Evolutionary conservation across 2,797 vertebrate species (phyloP), one percentile per base, ranked within the genome.

Genomic region (Neolamprologus multifasciatus): DNA sequence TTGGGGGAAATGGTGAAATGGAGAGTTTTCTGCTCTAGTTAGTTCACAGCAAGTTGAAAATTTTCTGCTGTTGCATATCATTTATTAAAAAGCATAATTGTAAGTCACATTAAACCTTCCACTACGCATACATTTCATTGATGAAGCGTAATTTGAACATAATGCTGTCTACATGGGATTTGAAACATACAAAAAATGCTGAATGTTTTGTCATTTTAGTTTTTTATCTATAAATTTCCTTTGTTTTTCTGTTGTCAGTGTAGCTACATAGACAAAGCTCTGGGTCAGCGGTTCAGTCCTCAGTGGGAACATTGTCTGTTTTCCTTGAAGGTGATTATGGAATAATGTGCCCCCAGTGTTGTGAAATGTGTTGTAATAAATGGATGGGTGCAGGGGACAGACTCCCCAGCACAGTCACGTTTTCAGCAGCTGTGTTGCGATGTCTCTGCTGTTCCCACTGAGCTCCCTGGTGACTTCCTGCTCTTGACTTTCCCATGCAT

Each of bases 401-500:
- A 21, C 48, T 54, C 59, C 40, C 43, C 81, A 1, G 14, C 31
- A 1, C 67, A 85, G 83, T 80, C 82, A 40, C 12, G 23, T 86
- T 80, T 87, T 38, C 77, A 67, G 77, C 81, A 12, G 79, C 55
- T 31, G 40, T 80, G 82, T 59, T 86, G 55, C 77, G 78, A 84
- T 77, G 82, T 69, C 19, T 48, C 77, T 79, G 43, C 89, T 87
- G 29, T 84, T 90, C 83, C 86, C 86, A 80, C 62, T 55, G 10
- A 76, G 31, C 64, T 90, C 84, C 84, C 89, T 48, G 71, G 62
- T 79, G 81, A 88, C 82, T 87, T 89, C 88, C 84, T 87, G 81
- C 59, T 78, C 78, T 64, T 14, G 12, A 81, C 79, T 91, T 94
- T 95, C 91, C 89, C 93, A 94, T 81, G 87, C 83, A 86, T 88